Evolutionary conservation across 2,797 vertebrate species (phyloP), one percentile per base, ranked within the genome.

Genomic region (Pempheris klunzingeri): DNA sequence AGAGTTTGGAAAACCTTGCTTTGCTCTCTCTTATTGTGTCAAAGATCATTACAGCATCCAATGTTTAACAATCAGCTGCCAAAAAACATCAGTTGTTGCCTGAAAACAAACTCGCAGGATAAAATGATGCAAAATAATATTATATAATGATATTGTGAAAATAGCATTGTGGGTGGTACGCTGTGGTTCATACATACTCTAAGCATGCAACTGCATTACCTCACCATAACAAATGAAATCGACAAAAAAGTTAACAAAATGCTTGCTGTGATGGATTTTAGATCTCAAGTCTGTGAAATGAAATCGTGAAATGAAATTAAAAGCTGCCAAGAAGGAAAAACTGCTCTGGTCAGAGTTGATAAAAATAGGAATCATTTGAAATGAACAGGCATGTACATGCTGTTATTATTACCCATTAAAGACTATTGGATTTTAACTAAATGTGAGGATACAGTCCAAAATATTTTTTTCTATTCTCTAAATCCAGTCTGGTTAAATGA

Each of bases 371-470:
- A 34, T 38, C 20, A 58, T 43, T 64, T 60, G 22, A 52, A 47
- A 2, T 11, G 30, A 74, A 55, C 0, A 2, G 39, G 7, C 4
- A 36, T 55, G 59, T 46, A 54, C 0, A 28, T 38, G 5, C 32
- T 57, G 14, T 55, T 15, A 54, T 71, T 8, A 8, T 46, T 28
- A 68, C n/a, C 65, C 28, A 65, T 36, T 63, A 70, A 63, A 71
- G 18, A 0, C 60, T 44, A 30, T 24, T 64, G 26, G n/a, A 52
- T 57, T 60, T 62, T 12, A 11, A 15, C 30, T 54, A 13, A 36
- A 71, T 30, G 32, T 32, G n/a, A 55, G 24, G 8, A 44, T 6
- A 43, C n/a, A 47, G 3, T 38, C 28, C 52, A 46, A 41, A 26
- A 32, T 34, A 8, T 61, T 53, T 8, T 57, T 44, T 10, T 14